Base-by-base conservation (phyloP, 2,888 invertebrate genomes). In the Oxytorus armatus region DNA sequence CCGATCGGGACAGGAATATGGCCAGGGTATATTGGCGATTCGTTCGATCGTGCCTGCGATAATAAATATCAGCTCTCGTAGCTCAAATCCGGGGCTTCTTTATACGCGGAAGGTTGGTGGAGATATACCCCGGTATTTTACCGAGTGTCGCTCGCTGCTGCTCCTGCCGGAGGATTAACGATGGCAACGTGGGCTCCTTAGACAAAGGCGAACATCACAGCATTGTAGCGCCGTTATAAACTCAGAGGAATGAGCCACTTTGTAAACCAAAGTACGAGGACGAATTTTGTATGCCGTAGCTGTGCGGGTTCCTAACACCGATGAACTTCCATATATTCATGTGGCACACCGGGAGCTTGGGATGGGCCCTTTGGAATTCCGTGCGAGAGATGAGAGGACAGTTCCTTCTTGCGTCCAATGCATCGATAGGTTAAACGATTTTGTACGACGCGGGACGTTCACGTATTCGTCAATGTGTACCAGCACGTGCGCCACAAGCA, bases 21-120 rank as follows among this genome's bases (percentile, higher is more conserved):
- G 89, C 88, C 90, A 87, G 89, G 89, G 90, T 90, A 90, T 90
- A 91, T 91, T 91, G 91, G 89, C 91, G 89, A 90, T 91, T 91
- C 91, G 89, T 90, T 85, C 88, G 90, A 91, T 91, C 88, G 88
- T 85, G 81, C 85, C 85, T 86, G 85, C 82, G 87, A 89, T 90
- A 88, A 89, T 89, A 90, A 89, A 90, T 84, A 85, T 85, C 83
- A 72, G 77, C 77, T 77, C 77, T 77, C 70, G 55, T 77, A 77
- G 69, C 63, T 72, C 61, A 78, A 55, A 36, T 74, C 44, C 49
- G 44, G 53, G 44, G 25, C 47, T 59, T 53, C 53, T 49, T 18
- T 61, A 65, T 57, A 65, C 39, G 68, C 66, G 18, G 51, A 59
- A 66, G 72, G 72, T 68, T 66, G 29, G 65, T n/a, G n/a, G n/a